Base-by-base conservation (phyloP, 2,888 invertebrate genomes). In the Teleiodes luculella region DNA sequence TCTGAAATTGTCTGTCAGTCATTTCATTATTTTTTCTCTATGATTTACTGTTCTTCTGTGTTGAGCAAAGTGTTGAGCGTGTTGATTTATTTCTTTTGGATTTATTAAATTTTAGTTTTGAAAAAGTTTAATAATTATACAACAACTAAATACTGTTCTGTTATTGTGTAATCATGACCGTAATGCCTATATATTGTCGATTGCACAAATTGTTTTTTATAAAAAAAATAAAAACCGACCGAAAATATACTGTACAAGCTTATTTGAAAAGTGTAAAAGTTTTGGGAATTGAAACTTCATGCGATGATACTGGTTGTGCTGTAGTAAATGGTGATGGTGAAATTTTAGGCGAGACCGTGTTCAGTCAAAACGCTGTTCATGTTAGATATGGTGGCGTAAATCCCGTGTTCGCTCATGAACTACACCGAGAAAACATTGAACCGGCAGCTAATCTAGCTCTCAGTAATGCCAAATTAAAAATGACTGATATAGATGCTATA, bases 261-360 rank as follows among this genome's bases (percentile, higher is more conserved):
- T 54, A 51, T 24, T 58, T 61, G 24, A 48, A 48, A 33, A 72
- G 67, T 35, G 53, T 60, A 36, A 65, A 59, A 41, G 60, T 98
- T 53, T 85, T 98, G 63, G 98, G 98, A 5, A 98, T 99, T 67
- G 99, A 99, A 91, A 97, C 98, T 3, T 98, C 98, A 59, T 99
- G 98, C 77, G 98, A 99, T 90, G 99, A 99, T 78, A 99, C 98
- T 1, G 98, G 97, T 18, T 95, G 95, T 72, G 98, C 97, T 39
- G 90, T 99, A 60, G 93, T 99, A 6, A 92, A 95, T 79, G 90
- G 88, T 16, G 72, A 91, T 55, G 95, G 96, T 28, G 86, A 90
- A 57, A 89, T 98, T 64, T 77, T 97, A 45, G 96, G 96, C 8
- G 96, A 98, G 84, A 91, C 94, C 31, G 80, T 96, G 31, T 88